These are phyloP conservation scores for Seriola rivoliana DNA, from an alignment of 2,113 vertebrate species.

Conservation along the genomic window DNA sequence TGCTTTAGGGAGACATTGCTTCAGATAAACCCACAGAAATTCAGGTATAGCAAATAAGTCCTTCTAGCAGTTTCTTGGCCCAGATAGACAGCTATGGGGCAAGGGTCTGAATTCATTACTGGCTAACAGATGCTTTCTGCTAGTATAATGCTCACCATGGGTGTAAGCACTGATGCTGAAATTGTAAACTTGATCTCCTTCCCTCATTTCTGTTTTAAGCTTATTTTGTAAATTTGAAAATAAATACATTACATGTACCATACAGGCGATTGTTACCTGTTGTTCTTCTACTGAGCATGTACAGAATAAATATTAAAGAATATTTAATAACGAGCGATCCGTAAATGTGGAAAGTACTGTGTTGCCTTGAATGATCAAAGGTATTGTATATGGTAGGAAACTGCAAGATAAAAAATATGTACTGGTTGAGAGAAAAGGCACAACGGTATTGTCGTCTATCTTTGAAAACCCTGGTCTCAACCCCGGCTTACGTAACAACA, in stretches of 20 bases:
- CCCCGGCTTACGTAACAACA: slow-evolving; percentile 59
- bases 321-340: background rate
- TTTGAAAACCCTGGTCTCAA: slow-evolving; percentile 53
- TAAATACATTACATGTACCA: background rate
- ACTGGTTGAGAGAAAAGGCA: slow-evolving; percentile 14
- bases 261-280: background rate
- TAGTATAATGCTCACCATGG: slow-evolving; percentile 32
- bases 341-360: background rate
- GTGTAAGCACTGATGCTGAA: slow-evolving; percentile 39
- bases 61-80: slow-evolving; percentile 65
- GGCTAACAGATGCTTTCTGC: slow-evolving; percentile 65
- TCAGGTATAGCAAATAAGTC: slow-evolving; percentile 70
- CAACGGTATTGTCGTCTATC: slow-evolving; percentile 26
- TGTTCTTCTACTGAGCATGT: background rate
- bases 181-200: slow-evolving; percentile 41
- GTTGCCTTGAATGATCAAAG: background rate
- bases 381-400: background rate
- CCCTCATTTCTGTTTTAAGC: slow-evolving; percentile 23
- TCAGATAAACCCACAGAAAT: slow-evolving; percentile 63
- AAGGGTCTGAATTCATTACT: slow-evolving; percentile 64
- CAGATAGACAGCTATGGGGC: slow-evolving; percentile 59
- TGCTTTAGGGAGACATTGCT: slow-evolving; percentile 66
- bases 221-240: slow-evolving; percentile 12
- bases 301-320: background rate
- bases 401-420: background rate